These are phyloP conservation scores for Eublepharis macularius DNA, from an alignment of 2,113 vertebrate genomes.

Conservation along the genomic window DNA sequence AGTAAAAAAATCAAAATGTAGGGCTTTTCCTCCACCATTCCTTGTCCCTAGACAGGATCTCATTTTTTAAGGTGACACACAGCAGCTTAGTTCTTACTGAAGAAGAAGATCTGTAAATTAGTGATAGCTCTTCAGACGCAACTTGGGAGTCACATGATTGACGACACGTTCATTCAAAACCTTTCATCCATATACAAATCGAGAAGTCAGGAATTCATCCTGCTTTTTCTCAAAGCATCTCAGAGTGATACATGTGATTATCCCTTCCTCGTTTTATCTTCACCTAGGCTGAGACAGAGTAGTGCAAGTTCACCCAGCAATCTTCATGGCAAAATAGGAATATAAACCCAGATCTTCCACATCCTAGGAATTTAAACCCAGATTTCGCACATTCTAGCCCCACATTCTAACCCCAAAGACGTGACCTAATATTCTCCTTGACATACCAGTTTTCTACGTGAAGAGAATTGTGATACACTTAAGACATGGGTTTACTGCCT, in stretches of 20 bases:
- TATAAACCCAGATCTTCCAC: too few relatives aligned
- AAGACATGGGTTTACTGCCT: too few relatives aligned
- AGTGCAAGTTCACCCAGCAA: too few relatives aligned
- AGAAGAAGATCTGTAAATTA: not conserved
- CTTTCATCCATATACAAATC: not conserved
- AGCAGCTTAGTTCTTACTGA: not conserved
- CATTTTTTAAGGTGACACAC: not conserved
- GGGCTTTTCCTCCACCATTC: not conserved
- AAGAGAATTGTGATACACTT: too few relatives aligned
- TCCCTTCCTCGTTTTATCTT: too few relatives aligned
- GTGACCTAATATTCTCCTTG: too few relatives aligned
- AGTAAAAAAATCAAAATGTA: not conserved
- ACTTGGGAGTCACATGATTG: not conserved
- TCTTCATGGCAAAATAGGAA: too few relatives aligned
- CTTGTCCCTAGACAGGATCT: not conserved
- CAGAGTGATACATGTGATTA: not conserved
- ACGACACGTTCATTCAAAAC: not conserved
- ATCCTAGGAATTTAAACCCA: too few relatives aligned
- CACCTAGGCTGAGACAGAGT: too few relatives aligned
- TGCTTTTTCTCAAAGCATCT: not conserved
- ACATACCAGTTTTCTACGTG: too few relatives aligned
- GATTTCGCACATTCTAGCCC: too few relatives aligned
- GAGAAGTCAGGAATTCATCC: not conserved
- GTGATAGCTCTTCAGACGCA: not conserved
- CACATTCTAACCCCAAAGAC: too few relatives aligned